Base-by-base conservation (phyloP, 2,113 vertebrate genomes). In the Beaufortia kweichowensis region DNA sequence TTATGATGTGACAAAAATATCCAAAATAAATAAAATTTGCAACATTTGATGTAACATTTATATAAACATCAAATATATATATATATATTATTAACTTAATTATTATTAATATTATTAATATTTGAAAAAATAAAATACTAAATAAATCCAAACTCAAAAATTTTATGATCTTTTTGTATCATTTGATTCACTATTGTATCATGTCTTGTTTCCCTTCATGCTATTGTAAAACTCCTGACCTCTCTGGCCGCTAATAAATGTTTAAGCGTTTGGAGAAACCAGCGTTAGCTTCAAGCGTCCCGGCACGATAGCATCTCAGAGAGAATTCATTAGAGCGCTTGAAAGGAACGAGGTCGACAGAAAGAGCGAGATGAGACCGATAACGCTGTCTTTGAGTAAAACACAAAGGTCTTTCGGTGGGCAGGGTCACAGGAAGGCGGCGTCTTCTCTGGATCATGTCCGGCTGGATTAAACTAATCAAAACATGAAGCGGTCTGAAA, bases 381-480 rank as follows among this genome's bases (percentile, higher is more conserved):
- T 53, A 53, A 21, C 48, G 48, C n/a, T 53, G 48, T 53, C n/a
- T 53, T 21, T 53, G 35, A 46, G n/a, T 59, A 53, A 67, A 28
- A 67, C 11, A 67, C 2, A 48, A 23, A 62, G 57, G 59, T 79
- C 68, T 83, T 88, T 68, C 48, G 56, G 63, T 77, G 74, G 72
- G 68, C 82, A 71, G 73, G 64, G 76, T 69, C 12, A 61, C 33
- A 28, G 61, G 46, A 39, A 15, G 24, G 84, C 75, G 56, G 66
- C 77, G 63, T 84, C 71, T 50, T 84, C 48, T 53, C 48, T 21
- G n/a, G n/a, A n/a, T 83, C 79, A 83, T 81, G 84, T 83, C 71
- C 79, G 67, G 86, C 83, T 81, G 86, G 87, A 89, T 91, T 90
- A 91, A 85, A 83, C 83, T 86, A 90, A 92, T 92, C 90, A 90